These are phyloP conservation scores for Leucozona laternaria DNA, from an alignment of 2,888 invertebrate species.

Conservation along the genomic window DNA sequence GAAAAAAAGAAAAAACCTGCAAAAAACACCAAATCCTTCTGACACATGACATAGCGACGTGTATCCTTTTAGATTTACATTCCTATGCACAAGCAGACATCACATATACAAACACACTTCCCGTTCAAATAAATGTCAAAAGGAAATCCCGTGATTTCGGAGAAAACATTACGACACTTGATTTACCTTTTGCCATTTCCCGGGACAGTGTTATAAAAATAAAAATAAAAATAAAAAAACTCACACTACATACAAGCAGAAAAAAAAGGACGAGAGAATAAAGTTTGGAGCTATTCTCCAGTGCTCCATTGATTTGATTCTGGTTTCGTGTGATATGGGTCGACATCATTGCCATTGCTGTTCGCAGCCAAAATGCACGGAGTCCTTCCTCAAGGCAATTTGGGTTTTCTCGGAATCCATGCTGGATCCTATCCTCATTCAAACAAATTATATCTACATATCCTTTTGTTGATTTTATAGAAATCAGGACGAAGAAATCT, in stretches of 20 bases:
- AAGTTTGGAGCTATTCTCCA: constrained; percentile 48
- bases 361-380: constrained; percentile 14
- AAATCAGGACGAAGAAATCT: constrained; percentile 25
- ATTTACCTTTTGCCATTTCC: constrained; percentile 68
- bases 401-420: constrained; percentile 35
- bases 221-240: constrained; percentile 29
- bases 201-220: constrained; percentile 43
- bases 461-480: constrained; percentile 38
- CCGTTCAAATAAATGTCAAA: constrained; percentile 73
- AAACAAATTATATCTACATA: constrained; percentile 62
- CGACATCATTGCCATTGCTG: constrained; percentile 47
- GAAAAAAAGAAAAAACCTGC: neutral
- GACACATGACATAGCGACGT: constrained; percentile 68
- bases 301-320: constrained; percentile 69
- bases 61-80: constrained; percentile 68
- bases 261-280: constrained; percentile 42
- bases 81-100: constrained; percentile 28
- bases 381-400: constrained; percentile 65
- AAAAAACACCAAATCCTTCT: constrained; percentile 61
- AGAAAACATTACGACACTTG: constrained; percentile 74
- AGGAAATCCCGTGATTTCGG: constrained; percentile 73
- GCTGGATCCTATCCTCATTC: constrained; percentile 33
- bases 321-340: constrained; percentile 68
- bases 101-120: constrained; percentile 12
- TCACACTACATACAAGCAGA: neutral